Evolutionary conservation across 2,888 invertebrate genomes (phyloP).

Genomic region (Pocota personata): DNA sequence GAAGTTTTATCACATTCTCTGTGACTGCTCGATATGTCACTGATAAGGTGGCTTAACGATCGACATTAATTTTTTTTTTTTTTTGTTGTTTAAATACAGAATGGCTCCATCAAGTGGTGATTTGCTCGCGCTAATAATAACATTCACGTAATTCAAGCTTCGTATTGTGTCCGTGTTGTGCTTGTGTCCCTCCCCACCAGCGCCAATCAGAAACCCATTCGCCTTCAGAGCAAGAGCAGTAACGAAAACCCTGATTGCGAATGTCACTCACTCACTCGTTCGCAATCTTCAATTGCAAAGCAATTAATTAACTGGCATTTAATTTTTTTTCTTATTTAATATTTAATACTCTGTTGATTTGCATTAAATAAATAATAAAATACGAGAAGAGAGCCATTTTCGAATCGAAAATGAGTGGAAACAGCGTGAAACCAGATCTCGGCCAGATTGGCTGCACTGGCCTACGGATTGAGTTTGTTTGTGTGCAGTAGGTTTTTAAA

Average conservation of each 20-base stretch:
- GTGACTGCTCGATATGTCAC: conserved; percentile 29
- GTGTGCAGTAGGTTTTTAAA: conserved; percentile 1
- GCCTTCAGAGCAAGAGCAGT: conserved; percentile 41
- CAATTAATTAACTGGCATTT: conserved; percentile 48
- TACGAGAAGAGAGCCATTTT: conserved; percentile 3
- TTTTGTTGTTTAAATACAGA: conserved; percentile 23
- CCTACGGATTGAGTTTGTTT: conserved; percentile 17
- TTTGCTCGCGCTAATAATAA: conserved; percentile 54
- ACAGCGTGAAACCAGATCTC: conserved; percentile 45
- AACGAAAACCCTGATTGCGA: conserved; percentile 51
- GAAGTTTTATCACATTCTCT: conserved; percentile 35
- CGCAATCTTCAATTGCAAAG: conserved; percentile 44
- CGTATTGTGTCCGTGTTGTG: neutral
- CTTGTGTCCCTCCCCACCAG: neutral
- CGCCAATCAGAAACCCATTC: conserved; percentile 34
- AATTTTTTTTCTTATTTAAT: neutral
- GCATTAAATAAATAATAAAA: conserved; percentile 48
- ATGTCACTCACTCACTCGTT: conserved; percentile 48
- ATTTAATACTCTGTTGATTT: conserved; percentile 36
- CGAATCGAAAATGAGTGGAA: conserved; percentile 27
- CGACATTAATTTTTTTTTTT: too few relatives aligned
- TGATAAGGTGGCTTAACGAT: conserved; percentile 46
- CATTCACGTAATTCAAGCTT: conserved; percentile 48
- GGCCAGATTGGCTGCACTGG: conserved; percentile 32
- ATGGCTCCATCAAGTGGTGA: conserved; percentile 9